A percentile compares a stretch with the other conserved stretches of the same genome.
phyloP scores from a whole-genome alignment of 2,888 invertebrate genomes.

The Oeneis ivallda region DNA sequence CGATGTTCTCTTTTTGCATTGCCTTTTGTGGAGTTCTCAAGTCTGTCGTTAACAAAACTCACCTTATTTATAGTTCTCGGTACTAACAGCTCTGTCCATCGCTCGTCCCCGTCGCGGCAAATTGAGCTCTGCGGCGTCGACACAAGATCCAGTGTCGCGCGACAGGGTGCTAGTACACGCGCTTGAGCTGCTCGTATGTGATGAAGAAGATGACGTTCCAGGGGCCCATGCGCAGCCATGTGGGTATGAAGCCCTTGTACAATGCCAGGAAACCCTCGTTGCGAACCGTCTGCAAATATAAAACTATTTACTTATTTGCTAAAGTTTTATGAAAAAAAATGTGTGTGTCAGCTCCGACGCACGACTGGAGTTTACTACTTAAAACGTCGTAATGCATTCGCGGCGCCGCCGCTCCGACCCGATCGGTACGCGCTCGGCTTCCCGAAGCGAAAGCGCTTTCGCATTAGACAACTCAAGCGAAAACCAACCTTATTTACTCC shows the following conservation, averaged over 20 bases:
- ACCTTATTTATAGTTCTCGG: background rate
- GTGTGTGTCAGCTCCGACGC: no score
- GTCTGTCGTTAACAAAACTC: background rate
- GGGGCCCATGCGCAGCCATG: slow-evolving; percentile 96
- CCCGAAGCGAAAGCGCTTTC: no score
- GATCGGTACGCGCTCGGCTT: no score
- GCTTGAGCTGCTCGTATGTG: slow-evolving; percentile 95
- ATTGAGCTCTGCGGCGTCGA: background rate
- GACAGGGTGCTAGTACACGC: slow-evolving; percentile 75
- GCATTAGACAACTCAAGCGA: no score
- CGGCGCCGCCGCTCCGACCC: no score
- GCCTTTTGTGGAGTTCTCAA: background rate
- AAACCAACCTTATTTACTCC: no score
- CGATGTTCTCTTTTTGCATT: no score
- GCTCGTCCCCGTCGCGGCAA: background rate
- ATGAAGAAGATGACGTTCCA: slow-evolving; percentile 99
- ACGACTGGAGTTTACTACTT: no score
- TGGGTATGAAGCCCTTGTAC: slow-evolving; percentile 98
- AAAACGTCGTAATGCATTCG: no score
- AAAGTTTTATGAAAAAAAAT: no score
- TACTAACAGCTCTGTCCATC: background rate
- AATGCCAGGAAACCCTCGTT: slow-evolving; percentile 93
- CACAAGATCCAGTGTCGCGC: background rate
- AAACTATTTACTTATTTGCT: background rate
- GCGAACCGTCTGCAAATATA: slow-evolving; percentile 85